These are phyloP conservation scores for Tiliacea aurago DNA, from an alignment of 2,888 invertebrate genomes.

Conservation along the genomic window DNA sequence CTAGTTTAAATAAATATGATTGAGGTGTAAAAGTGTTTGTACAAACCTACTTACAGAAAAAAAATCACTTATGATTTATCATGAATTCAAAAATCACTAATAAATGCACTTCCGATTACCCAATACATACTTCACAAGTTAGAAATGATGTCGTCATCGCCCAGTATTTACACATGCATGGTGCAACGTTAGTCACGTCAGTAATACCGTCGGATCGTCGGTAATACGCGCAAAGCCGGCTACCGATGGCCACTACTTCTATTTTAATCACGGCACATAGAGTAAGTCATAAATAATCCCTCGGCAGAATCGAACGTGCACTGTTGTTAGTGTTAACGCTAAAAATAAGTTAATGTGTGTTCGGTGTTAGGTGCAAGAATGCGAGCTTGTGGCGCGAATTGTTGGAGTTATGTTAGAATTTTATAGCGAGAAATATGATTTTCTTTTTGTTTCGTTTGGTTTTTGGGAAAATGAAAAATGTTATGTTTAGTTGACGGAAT, in stretches of 20 bases:
- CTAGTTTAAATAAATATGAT: no score
- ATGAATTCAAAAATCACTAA: no score
- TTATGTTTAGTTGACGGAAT: no score
- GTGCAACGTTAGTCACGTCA: slow-evolving; percentile 40
- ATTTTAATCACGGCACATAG: slow-evolving; percentile 77
- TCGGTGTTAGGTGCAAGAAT: slow-evolving; percentile 53
- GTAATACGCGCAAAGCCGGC: slow-evolving; percentile 68
- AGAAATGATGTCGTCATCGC: slow-evolving; percentile 32
- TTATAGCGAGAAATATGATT: background rate
- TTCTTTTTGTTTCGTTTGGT: background rate
- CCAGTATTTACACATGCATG: slow-evolving; percentile 5
- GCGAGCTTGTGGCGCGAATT: slow-evolving; percentile 45
- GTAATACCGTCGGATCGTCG: slow-evolving; percentile 56
- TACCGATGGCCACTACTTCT: slow-evolving; percentile 73
- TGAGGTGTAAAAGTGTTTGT: no score
- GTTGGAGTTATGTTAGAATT: slow-evolving; percentile 13
- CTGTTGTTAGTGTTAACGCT: slow-evolving; percentile 76
- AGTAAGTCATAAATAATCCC: slow-evolving; percentile 82
- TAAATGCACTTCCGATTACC: no score
- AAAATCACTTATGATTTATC: no score
- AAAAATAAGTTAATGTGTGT: slow-evolving; percentile 67
- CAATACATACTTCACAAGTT: background rate
- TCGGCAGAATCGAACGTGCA: slow-evolving; percentile 77
- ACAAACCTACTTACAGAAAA: no score
- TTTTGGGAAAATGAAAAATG: no score